phyloP scores from a whole-genome alignment of 1,140 invertebrate genomes.

The Rhagoletis zephyria region DNA sequence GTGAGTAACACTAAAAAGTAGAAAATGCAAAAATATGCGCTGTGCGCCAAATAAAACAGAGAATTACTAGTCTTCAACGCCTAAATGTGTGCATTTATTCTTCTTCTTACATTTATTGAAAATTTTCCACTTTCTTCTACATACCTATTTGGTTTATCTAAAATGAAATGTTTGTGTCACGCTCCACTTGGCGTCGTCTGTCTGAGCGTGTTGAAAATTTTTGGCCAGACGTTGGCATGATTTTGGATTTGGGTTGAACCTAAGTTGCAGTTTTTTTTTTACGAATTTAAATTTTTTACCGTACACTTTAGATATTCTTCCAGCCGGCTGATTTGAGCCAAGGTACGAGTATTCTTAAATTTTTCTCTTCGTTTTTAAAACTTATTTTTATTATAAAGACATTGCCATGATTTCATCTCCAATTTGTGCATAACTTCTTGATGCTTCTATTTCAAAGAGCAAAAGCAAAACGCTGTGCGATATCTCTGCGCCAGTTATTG shows the following conservation, averaged over 20 bases:
- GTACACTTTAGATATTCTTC: not conserved
- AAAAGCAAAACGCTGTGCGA: too few species aligned
- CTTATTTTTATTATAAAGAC: not conserved
- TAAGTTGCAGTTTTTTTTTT: not conserved
- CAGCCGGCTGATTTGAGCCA: not conserved
- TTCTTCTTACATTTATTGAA: constrained; percentile 23
- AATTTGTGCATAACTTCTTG: not conserved
- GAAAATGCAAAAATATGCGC: not conserved
- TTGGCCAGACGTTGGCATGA: not conserved
- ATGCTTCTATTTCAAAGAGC: too few species aligned
- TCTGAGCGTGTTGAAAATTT: constrained; percentile 2
- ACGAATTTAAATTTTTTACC: not conserved
- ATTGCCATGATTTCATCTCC: not conserved
- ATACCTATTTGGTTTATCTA: not conserved
- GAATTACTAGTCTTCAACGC: not conserved
- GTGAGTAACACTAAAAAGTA: not conserved
- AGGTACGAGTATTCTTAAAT: not conserved
- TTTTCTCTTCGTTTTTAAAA: not conserved
- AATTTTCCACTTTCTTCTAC: not conserved
- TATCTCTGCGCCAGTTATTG: too few species aligned
- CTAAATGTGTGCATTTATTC: constrained; percentile 10
- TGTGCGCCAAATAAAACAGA: constrained; percentile 25
- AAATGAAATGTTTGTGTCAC: constrained; percentile 21
- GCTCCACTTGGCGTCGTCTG: constrained; percentile 11
- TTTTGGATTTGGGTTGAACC: not conserved